phyloP scores from a whole-genome alignment of 92 coral and sea anemone genomes.

The Epizoanthus illoricatus region DNA sequence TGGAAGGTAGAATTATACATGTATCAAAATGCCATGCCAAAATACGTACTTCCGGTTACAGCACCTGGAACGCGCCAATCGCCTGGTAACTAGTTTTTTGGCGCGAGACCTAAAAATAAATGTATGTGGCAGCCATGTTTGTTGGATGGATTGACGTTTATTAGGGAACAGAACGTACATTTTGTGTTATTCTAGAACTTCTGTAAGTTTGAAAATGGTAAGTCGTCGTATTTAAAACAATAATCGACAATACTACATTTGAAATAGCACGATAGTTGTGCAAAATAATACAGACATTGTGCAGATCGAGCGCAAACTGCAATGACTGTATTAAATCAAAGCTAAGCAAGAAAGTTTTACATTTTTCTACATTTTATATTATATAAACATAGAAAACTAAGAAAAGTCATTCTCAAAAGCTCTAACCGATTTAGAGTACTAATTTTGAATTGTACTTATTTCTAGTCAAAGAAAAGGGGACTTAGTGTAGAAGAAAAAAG shows the following conservation, averaged over 20 bases:
- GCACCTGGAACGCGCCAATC: background rate
- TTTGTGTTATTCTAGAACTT: background rate
- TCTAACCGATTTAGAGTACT: background rate
- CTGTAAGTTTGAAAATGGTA: slow-evolving; percentile 16
- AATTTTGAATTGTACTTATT: background rate
- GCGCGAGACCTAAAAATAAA: slow-evolving; percentile 41
- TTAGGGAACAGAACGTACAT: background rate
- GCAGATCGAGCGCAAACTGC: too few relatives aligned
- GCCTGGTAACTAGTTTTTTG: slow-evolving; percentile 40
- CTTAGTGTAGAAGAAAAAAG: slow-evolving; percentile 97
- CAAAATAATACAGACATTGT: too few relatives aligned
- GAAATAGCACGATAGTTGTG: too few relatives aligned
- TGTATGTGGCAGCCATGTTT: slow-evolving; percentile 27
- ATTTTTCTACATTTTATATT: too few relatives aligned
- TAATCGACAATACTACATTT: too few relatives aligned
- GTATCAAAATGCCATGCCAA: too few relatives aligned
- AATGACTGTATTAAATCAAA: background rate
- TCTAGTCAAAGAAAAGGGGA: slow-evolving; percentile 90
- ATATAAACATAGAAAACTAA: too few relatives aligned
- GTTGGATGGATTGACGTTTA: background rate
- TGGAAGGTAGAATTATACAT: too few relatives aligned
- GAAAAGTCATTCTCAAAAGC: background rate
- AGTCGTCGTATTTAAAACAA: background rate
- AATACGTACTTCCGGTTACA: background rate
- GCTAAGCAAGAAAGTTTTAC: too few relatives aligned